phyloP scores from a whole-genome alignment of 2,888 invertebrate genomes.

The Hydrotaea cyrtoneurina region DNA sequence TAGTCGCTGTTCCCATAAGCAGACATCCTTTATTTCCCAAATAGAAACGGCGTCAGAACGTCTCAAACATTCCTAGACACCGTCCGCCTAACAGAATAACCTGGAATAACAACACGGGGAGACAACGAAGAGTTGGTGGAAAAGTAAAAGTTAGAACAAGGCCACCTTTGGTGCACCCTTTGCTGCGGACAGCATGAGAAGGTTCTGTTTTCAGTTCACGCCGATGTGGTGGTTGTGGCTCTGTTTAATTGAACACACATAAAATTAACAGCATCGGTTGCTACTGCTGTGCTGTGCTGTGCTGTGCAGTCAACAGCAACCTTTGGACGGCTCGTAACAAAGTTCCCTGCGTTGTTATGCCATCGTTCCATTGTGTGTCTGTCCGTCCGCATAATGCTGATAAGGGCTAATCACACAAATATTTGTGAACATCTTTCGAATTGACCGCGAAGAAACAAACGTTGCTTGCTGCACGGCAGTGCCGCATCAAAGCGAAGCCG shows the following conservation, averaged over 20 bases:
- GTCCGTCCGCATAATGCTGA: conserved; percentile 67
- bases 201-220: background rate
- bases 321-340: conserved; percentile 37
- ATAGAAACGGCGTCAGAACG: background rate
- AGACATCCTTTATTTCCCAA: no score
- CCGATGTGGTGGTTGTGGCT: background rate
- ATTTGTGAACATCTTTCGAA: conserved; percentile 75
- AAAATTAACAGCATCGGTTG: conserved; percentile 49
- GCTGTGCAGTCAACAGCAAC: conserved; percentile 1
- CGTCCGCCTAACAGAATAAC: background rate
- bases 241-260: conserved; percentile 41
- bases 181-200: background rate
- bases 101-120: background rate
- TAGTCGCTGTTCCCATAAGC: no score
- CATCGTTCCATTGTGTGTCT: conserved; percentile 23
- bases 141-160: conserved; percentile 6
- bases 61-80: conserved; percentile 4
- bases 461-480: conserved; percentile 7
- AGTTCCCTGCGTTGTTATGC: conserved; percentile 18
- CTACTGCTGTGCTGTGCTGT: conserved; percentile 55
- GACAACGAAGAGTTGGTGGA: background rate
- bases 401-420: conserved; percentile 79
- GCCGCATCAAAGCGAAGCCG: conserved; percentile 21
- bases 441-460: conserved; percentile 70
- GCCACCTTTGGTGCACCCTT: conserved; percentile 5